Percentiles rank a stretch among this genome's conserved stretches.
phyloP scores from a whole-genome alignment of 1,140 invertebrate genomes.

The Armadillidium nasatum region DNA sequence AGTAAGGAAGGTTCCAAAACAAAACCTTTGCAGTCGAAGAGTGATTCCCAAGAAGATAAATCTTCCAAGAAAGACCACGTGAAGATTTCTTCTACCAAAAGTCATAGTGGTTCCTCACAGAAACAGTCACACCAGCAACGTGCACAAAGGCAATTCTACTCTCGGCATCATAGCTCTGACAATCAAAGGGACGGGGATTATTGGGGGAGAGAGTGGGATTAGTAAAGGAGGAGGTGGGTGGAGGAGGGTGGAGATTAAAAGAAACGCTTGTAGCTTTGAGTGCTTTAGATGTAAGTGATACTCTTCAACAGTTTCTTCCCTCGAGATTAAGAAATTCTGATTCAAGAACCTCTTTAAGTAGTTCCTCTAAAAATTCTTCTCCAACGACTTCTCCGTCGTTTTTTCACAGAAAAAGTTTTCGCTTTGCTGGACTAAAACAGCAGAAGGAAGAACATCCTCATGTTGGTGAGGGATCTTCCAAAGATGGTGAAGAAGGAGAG shows the following conservation, averaged over 20 bases:
- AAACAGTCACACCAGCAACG: neutral
- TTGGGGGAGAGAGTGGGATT: neutral
- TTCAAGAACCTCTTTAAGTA: conserved; percentile 33
- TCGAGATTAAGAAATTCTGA: conserved; percentile 30
- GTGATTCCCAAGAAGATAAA: neutral
- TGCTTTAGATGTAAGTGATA: conserved; percentile 43
- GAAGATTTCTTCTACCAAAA: neutral
- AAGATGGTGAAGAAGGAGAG: neutral
- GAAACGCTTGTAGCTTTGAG: conserved; percentile 46
- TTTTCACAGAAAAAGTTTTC: conserved; percentile 43
- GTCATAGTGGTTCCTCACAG: neutral
- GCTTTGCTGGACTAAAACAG: conserved; percentile 44
- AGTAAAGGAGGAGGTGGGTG: neutral
- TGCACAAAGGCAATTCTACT: neutral
- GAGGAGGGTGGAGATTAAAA: conserved; percentile 32
- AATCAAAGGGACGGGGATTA: neutral
- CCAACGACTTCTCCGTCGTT: conserved; percentile 41
- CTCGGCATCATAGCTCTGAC: neutral
- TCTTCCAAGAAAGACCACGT: neutral
- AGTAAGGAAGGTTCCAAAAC: neutral
- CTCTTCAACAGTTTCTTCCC: conserved; percentile 33
- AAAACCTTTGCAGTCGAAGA: neutral
- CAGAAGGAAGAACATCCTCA: neutral
- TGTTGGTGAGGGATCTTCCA: neutral
- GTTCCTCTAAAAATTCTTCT: conserved; percentile 35